Evolutionary conservation across 2,888 invertebrate genomes (phyloP).

Genomic region (Germaria angustata): DNA sequence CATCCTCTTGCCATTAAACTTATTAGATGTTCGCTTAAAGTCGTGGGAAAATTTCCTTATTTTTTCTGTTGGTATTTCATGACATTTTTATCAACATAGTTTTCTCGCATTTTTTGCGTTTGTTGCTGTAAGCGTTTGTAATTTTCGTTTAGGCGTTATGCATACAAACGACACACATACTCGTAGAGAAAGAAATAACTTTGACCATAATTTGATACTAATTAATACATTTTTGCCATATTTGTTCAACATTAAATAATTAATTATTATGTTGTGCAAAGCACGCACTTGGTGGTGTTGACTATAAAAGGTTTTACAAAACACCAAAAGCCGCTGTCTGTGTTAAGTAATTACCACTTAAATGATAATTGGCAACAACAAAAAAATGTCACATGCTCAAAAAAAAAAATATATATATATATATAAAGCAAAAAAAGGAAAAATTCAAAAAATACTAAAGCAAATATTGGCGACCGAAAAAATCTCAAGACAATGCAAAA

Average conservation of each 20-base stretch:
- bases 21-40: conserved; percentile 7
- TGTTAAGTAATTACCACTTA: conserved; percentile 68
- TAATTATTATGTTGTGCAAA: conserved; percentile 67
- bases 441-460: neutral
- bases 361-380: conserved; percentile 61
- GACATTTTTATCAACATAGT: conserved; percentile 24
- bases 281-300: conserved; percentile 66
- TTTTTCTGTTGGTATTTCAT: conserved; percentile 29
- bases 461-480: neutral
- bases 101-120: conserved; percentile 13
- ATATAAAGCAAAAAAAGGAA: neutral
- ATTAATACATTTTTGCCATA: conserved; percentile 66
- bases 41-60: conserved; percentile 55
- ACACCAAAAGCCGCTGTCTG: conserved; percentile 64
- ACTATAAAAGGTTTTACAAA: conserved; percentile 63
- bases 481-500: neutral
- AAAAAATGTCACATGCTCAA: conserved; percentile 58
- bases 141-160: conserved; percentile 39
- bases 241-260: conserved; percentile 66
- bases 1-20: neutral
- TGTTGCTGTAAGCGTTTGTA: conserved; percentile 25
- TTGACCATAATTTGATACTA: conserved; percentile 64
- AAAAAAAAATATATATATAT: too few species aligned
- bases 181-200: conserved; percentile 55
- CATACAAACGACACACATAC: conserved; percentile 10